Base-by-base conservation (phyloP, 1,140 invertebrate species). In the Apis cerana region DNA sequence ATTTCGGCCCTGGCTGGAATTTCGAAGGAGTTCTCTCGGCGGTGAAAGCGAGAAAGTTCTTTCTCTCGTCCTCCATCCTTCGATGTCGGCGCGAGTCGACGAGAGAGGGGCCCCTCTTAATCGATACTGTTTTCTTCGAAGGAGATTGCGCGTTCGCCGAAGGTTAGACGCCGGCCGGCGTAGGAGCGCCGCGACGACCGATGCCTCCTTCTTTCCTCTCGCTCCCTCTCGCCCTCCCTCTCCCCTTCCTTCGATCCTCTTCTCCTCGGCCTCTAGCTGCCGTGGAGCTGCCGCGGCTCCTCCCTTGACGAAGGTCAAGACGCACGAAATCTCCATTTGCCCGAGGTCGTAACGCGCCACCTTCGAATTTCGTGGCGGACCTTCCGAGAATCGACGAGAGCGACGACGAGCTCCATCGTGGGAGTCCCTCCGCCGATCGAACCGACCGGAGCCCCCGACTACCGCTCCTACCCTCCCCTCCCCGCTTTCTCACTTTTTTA, bases 251-350 rank as follows among this genome's bases (percentile, higher is more conserved):
- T 21, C 19, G 11, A 2, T 59, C 8, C 21, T 50, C 43, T 23
- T 80, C 21, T 58, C 13, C 80, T 21, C 48, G 10, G 21, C 48
- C 43, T 58, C 58, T 58, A 72, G 80, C 64, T 69, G 83, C 76
- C 74, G 72, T 75, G 21, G 33, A 43, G 33, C 33, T 68, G 83
- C 68, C 61, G 33, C 33, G 72, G 84, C 87, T 89, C 87, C 88
- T 89, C 87, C 88, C 88, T 92, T 92, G 91, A 91, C 90, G 91
- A 92, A 93, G 91, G 91, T 92, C 90, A 90, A 92, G 90, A 91
- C 91, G 87, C 89, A 90, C 80, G 84, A 88, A 89, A 89, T 88
- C 88, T 89, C 87, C 88, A 88, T 89, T 89, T 86, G 84, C 81
- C 82, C 84, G 87, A 89, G 88, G 87, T 88, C 88, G 85, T 80